Conservation (phyloP, 2,113 vertebrate genomes). For the Ochotona curzoniae region DNA sequence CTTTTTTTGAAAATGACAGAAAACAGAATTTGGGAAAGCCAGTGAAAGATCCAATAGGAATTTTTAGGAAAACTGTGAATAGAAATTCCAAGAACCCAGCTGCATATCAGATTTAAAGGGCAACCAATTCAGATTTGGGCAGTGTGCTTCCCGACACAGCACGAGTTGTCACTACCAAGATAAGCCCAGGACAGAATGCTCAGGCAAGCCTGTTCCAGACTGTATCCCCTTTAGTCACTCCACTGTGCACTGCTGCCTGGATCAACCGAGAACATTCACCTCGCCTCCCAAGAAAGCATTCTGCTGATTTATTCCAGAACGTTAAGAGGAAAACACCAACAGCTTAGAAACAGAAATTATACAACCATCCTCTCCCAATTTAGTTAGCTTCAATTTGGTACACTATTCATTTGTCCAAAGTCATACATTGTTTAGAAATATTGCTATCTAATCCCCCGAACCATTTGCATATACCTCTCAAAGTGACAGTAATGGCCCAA, state of each 20-base stretch:
- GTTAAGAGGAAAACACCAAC: not conserved
- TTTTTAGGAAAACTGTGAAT: not conserved
- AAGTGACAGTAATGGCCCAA: not conserved
- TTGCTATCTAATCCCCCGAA: not conserved
- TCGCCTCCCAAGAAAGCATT: not conserved
- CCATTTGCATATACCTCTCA: not conserved
- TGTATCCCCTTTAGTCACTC: not conserved
- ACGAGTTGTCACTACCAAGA: not conserved
- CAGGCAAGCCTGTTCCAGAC: not conserved
- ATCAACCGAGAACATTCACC: conserved; percentile 1
- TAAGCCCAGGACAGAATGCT: not conserved
- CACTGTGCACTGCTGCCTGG: not conserved
- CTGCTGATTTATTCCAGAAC: not conserved
- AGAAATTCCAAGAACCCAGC: not conserved
- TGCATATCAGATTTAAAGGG: not conserved
- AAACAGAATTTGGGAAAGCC: not conserved
- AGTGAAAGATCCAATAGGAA: not conserved
- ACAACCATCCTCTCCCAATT: not conserved
- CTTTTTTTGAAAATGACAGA: not conserved
- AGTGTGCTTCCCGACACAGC: not conserved
- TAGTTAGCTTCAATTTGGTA: not conserved
- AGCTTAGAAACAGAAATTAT: not conserved
- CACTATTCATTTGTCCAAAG: not conserved
- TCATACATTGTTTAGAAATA: not conserved
- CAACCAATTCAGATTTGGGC: not conserved